These are phyloP conservation scores for Cydia strobilella DNA, from an alignment of 1,140 invertebrate genomes.

Conservation along the genomic window DNA sequence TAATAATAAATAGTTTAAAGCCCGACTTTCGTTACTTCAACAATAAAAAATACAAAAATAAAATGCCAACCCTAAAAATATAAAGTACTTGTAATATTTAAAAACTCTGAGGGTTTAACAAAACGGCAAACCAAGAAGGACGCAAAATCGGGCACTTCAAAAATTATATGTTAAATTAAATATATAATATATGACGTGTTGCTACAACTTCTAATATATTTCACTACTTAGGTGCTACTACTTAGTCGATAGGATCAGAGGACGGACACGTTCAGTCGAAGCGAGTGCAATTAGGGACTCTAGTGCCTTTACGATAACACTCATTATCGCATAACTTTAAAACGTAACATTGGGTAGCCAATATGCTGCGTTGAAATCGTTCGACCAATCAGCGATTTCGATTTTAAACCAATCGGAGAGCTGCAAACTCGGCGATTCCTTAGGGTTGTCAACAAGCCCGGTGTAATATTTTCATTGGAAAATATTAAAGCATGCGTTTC, in stretches of 20 bases:
- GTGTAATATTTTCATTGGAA: neutral
- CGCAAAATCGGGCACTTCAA: conserved; percentile 11
- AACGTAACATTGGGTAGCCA: neutral
- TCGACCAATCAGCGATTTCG: neutral
- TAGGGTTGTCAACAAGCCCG: neutral
- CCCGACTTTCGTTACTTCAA: conserved; percentile 14
- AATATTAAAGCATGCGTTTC: conserved; percentile 7
- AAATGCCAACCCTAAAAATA: neutral
- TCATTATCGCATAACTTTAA: conserved; percentile 15
- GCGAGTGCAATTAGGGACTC: conserved; percentile 25
- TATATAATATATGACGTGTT: conserved; percentile 60
- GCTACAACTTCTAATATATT: conserved; percentile 58
- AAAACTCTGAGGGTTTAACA: neutral
- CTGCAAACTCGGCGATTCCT: neutral
- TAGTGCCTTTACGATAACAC: conserved; percentile 23
- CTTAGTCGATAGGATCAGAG: conserved; percentile 45
- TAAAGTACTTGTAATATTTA: no score
- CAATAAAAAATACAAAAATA: neutral
- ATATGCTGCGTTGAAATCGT: neutral
- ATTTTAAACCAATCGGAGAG: conserved; percentile 21
- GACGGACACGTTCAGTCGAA: conserved; percentile 15
- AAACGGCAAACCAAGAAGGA: neutral
- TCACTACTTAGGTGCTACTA: conserved; percentile 48
- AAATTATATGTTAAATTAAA: conserved; percentile 30
- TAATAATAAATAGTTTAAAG: conserved; percentile 34